Base-by-base conservation (phyloP, 1,140 invertebrate species). In the Heliconius nattereri region DNA sequence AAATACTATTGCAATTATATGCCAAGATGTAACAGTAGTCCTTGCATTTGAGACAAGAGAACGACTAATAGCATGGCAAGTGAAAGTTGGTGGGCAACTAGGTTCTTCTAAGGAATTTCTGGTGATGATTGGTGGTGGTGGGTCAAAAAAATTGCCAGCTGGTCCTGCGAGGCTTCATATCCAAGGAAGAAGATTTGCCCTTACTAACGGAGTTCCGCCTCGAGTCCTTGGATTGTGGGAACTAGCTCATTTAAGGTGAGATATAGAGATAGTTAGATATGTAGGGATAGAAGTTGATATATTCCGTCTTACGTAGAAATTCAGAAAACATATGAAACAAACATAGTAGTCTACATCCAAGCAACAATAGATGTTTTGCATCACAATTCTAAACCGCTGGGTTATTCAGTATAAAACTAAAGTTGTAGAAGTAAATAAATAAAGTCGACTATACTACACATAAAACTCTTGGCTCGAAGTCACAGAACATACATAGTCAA, bases 1-100 rank as follows among this genome's bases (percentile, higher is more conserved):
- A 5, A 97, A 98, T 91, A 98, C 98, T 2, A 96, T 99, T 84
- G 98, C 98, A 13, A 97, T 99, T 81, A 97, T 99, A 79, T 99
- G 98, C 88, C 97, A 98, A 90, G 98, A 98, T 85, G 96, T 98
- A n/a, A 97, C 96, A 20, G 97, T 98, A 3, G 96, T 98, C 1
- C 94, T 98, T 40, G 98, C 98, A 0, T 98, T 98, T 91, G 98
- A 98, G 86, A 98, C 97, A 16, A 95, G 98, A 84, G 98, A 99
- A 94, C 94, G 97, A 75, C 95, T 99, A 20, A 98, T 98, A 84
- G 96, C 98, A 86, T 99, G 98, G 98, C 97, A 98, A 91, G 95
- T 94, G 5, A 94, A 94, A 78, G 91, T 94, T 5, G 92, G 91
- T 7, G 88, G 96, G 96, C 84, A 97, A 95, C 94, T 98, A 6